Conservation (phyloP, 2,888 invertebrate genomes). For the Archips crataeganus region DNA sequence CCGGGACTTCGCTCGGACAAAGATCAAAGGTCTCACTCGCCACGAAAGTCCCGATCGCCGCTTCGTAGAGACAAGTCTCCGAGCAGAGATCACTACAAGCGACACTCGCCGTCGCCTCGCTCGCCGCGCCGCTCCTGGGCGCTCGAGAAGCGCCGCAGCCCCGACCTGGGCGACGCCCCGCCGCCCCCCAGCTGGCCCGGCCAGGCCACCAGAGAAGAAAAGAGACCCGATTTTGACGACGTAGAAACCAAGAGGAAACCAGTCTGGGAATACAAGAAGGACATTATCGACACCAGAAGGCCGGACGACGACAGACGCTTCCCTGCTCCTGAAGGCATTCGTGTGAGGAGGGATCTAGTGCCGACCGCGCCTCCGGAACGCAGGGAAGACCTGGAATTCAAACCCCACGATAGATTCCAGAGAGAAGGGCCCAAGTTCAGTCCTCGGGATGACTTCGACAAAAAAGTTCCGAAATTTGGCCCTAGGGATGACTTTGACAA, state of each 20-base stretch:
- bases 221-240: constrained; percentile 46
- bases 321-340: constrained; percentile 32
- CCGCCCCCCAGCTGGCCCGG: constrained; percentile 76
- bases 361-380: constrained; percentile 29
- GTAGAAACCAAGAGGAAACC: constrained; percentile 36
- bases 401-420: constrained; percentile 44
- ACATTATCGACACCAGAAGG: constrained; percentile 33
- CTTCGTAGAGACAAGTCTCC: constrained; percentile 68
- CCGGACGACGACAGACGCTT: constrained; percentile 30
- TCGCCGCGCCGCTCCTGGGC: constrained; percentile 79
- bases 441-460: constrained; percentile 27
- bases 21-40: constrained; percentile 49
- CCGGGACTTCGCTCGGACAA: constrained; percentile 46
- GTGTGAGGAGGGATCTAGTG: constrained; percentile 43
- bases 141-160: constrained; percentile 72
- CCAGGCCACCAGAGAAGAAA: constrained; percentile 50
- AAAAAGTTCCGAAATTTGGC: constrained; percentile 33
- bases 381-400: constrained; percentile 45
- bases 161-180: constrained; percentile 64
- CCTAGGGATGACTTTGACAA: constrained; percentile 31
- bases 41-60: constrained; percentile 67
- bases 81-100: constrained; percentile 63
- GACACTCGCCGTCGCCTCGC: constrained; percentile 70
- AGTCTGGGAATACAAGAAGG: constrained; percentile 47
- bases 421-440: constrained; percentile 29